These are phyloP conservation scores for Pseudoatta argentina DNA, from an alignment of 1,140 invertebrate species.

Conservation along the genomic window DNA sequence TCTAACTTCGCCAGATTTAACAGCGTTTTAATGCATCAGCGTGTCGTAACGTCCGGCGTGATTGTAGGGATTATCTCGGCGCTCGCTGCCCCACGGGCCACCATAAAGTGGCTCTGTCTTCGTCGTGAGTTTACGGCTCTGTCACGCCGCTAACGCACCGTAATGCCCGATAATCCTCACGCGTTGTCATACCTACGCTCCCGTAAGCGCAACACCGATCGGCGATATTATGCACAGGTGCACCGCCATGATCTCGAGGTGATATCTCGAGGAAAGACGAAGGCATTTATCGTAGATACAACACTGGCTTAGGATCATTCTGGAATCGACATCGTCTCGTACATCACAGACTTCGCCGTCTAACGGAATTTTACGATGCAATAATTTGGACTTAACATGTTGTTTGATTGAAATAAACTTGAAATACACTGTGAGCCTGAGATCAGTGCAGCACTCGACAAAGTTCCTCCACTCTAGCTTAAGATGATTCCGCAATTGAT, in stretches of 20 bases:
- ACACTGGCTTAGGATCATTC: conserved; percentile 21
- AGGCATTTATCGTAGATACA: conserved; percentile 31
- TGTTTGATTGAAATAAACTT: conserved; percentile 23
- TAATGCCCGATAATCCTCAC: conserved; percentile 69
- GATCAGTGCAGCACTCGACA: background rate
- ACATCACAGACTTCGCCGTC: background rate
- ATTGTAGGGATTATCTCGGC: conserved; percentile 69
- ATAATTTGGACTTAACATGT: conserved; percentile 23
- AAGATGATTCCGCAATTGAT: background rate
- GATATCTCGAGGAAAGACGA: background rate
- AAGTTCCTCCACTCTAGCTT: background rate
- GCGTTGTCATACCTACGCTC: conserved; percentile 57
- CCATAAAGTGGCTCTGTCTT: conserved; percentile 63
- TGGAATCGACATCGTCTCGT: conserved; percentile 38
- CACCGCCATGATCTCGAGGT: conserved; percentile 21
- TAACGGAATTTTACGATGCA: conserved; percentile 42
- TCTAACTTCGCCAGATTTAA: conserved; percentile 54
- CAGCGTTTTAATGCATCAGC: conserved; percentile 58
- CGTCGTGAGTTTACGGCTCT: conserved; percentile 59
- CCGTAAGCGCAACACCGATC: conserved; percentile 36
- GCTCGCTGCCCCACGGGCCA: conserved; percentile 25
- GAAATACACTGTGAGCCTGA: background rate
- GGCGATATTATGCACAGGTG: conserved; percentile 44
- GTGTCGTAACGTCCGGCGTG: conserved; percentile 49
- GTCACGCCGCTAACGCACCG: conserved; percentile 46